A percentile compares a stretch with the other conserved stretches of the same genome.
These are phyloP conservation scores for Montipora sp. DNA, from an alignment of 64 coral and sea anemone genomes.

Conservation along the genomic window DNA sequence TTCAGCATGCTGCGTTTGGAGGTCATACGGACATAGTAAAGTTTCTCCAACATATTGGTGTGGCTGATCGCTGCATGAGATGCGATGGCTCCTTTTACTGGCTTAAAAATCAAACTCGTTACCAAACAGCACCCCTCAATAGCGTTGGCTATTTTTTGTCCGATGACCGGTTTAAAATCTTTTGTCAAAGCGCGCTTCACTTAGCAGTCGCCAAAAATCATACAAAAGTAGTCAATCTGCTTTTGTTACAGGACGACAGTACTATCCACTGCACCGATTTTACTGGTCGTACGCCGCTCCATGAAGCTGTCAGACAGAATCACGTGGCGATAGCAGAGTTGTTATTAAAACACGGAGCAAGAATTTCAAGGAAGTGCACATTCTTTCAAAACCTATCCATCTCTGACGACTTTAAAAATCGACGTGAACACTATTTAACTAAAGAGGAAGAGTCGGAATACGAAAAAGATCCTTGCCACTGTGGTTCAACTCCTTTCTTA, in stretches of 20 bases:
- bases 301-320: constrained; percentile 45
- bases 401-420: too few species aligned
- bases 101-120: not conserved
- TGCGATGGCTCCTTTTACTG: constrained; percentile 55
- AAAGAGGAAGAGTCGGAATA: not conserved
- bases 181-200: constrained; percentile 52
- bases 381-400: constrained; percentile 26
- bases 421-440: not conserved
- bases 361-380: constrained; percentile 3
- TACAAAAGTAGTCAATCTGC: not conserved
- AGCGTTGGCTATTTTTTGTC: not conserved
- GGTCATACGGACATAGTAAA: constrained; percentile 11
- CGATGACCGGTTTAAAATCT: constrained; percentile 22
- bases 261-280: constrained; percentile 18
- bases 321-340: not conserved
- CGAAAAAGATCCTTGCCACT: not conserved
- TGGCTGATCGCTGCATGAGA: not conserved
- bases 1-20: constrained; percentile 33
- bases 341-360: not conserved
- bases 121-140: not conserved
- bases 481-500: constrained; percentile 18
- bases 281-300: constrained; percentile 40
- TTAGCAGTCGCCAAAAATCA: constrained; percentile 25
- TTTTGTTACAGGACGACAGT: not conserved
- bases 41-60: not conserved